These are phyloP conservation scores for Drosophila tristis DNA, from an alignment of 1,140 invertebrate genomes.

Conservation along the genomic window DNA sequence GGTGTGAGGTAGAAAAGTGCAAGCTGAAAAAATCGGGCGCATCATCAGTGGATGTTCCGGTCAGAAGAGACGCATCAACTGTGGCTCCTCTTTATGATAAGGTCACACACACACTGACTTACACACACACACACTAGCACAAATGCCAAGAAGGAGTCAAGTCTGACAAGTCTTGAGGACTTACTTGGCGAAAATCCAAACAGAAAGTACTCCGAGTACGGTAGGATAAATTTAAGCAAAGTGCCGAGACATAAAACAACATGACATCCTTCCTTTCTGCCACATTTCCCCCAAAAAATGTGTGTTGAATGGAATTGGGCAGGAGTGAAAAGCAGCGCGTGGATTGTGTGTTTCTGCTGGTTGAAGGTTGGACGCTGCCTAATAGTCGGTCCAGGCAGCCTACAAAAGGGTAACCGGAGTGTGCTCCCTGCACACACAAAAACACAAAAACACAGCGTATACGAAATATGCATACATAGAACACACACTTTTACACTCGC, in stretches of 20 bases:
- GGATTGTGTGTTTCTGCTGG: background rate
- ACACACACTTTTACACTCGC: too few relatives aligned
- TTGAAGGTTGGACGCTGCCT: constrained; percentile 14
- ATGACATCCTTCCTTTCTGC: constrained; percentile 23
- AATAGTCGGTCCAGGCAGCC: constrained; percentile 60
- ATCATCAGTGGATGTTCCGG: too few relatives aligned
- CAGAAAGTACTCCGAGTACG: background rate
- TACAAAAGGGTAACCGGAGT: constrained; percentile 53
- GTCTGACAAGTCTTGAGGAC: constrained; percentile 74
- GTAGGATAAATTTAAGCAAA: constrained; percentile 29
- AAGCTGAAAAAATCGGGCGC: constrained; percentile 9
- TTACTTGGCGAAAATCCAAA: constrained; percentile 69
- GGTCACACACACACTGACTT: constrained; percentile 36
- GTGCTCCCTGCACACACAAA: background rate
- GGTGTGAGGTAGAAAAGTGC: constrained; percentile 9
- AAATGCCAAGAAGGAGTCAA: constrained; percentile 1
- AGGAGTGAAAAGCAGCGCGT: background rate
- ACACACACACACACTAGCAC: too few relatives aligned
- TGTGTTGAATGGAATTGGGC: constrained; percentile 1
- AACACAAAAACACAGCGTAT: too few relatives aligned
- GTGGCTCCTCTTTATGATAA: constrained; percentile 32
- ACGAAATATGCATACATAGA: too few relatives aligned
- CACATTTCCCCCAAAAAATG: background rate
- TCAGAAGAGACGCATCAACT: too few relatives aligned
- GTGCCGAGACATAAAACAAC: constrained; percentile 51